phyloP scores from a whole-genome alignment of 2,797 vertebrate species.

The Syndactyla subalaris region DNA sequence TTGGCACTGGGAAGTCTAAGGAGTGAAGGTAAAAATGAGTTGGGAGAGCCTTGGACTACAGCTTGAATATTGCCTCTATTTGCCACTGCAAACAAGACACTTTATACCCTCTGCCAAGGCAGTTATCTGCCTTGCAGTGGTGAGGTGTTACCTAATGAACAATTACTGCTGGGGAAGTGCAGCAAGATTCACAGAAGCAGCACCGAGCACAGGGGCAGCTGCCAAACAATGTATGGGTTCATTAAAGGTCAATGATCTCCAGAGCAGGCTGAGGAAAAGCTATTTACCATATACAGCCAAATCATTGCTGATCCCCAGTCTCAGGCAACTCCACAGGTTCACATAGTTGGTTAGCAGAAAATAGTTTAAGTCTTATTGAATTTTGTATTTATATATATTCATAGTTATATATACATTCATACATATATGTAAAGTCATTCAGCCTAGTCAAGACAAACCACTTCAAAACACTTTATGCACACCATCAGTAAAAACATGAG shows the following conservation, averaged over 20 bases:
- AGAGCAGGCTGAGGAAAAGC: not conserved
- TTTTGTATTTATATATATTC: not conserved
- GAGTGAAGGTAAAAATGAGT: not conserved
- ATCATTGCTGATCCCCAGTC: not conserved
- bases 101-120: not conserved
- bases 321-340: not conserved
- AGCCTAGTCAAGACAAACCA: not conserved
- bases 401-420: not conserved
- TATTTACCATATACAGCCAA: not conserved
- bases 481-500: not conserved
- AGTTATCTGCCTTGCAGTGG: not conserved
- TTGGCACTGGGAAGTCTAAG: not conserved
- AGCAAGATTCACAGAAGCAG: not conserved
- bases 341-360: not conserved
- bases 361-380: not conserved
- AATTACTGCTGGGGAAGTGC: not conserved
- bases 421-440: not conserved
- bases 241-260: not conserved
- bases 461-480: not conserved
- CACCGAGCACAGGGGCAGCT: not conserved
- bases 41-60: not conserved
- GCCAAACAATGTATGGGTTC: not conserved
- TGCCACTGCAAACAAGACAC: not conserved
- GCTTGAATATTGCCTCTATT: fast-evolving
- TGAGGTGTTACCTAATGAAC: not conserved